Percentiles rank a stretch among this genome's conserved stretches.
phyloP scores from a whole-genome alignment of 2,113 vertebrate genomes.

The Seriola quinqueradiata region DNA sequence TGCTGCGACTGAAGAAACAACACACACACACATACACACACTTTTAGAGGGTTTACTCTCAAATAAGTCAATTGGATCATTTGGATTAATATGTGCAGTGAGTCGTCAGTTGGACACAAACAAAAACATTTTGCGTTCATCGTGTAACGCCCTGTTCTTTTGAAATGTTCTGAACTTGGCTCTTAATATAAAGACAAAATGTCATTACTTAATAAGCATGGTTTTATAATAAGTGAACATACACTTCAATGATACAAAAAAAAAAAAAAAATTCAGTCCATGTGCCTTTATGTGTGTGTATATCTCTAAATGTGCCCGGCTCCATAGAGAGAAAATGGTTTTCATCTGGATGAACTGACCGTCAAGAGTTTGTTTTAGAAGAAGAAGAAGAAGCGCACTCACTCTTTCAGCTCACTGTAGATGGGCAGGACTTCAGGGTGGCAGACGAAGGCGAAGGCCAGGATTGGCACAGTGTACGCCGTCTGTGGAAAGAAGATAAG shows the following conservation, averaged over 20 bases:
- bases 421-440: conserved; percentile 98
- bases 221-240: neutral
- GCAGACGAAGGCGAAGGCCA: conserved; percentile 98
- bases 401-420: conserved; percentile 99
- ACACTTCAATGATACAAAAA: neutral
- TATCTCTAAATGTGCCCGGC: too few species aligned
- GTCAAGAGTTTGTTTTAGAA: too few species aligned
- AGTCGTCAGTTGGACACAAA: too few species aligned
- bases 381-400: conserved; percentile 62
- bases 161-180: neutral
- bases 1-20: conserved; percentile 85
- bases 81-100: neutral
- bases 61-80: neutral
- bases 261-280: too few species aligned
- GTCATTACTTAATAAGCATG: neutral
- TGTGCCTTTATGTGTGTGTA: too few species aligned
- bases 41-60: neutral
- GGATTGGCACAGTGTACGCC: conserved; percentile 96
- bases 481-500: conserved; percentile 83
- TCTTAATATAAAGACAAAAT: neutral
- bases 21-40: neutral
- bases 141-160: too few species aligned
- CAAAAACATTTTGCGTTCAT: too few species aligned
- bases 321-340: too few species aligned
- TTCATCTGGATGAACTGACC: too few species aligned